phyloP scores from a whole-genome alignment of 2,888 invertebrate species.

The Opisthograptis luteolata region DNA sequence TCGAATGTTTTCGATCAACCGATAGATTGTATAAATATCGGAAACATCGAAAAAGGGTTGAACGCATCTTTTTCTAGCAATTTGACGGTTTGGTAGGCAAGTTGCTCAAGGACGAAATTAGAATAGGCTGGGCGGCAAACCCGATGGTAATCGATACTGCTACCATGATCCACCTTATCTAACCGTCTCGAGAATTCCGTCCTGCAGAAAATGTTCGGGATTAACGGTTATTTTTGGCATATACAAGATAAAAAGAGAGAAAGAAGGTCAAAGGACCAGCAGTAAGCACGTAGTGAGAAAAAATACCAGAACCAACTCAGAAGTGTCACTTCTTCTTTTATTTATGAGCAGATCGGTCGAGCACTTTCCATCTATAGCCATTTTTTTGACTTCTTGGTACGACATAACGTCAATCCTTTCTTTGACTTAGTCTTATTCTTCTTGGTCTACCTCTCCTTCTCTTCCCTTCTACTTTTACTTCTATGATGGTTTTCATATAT shows the following conservation, averaged over 20 bases:
- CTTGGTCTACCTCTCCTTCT: no score
- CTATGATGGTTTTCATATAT: no score
- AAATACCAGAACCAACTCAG: no score
- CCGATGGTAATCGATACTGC: slow-evolving; percentile 49
- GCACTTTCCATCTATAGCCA: no score
- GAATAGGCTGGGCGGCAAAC: slow-evolving; percentile 49
- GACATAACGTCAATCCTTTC: no score
- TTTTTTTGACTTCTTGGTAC: no score
- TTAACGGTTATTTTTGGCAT: slow-evolving; percentile 9
- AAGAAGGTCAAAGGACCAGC: no score
- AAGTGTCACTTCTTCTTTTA: no score
- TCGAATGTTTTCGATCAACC: not conserved
- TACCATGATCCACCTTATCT: slow-evolving; percentile 25
- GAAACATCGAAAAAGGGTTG: slow-evolving; percentile 16
- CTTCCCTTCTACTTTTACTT: no score
- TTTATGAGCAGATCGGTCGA: no score
- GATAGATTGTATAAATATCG: slow-evolving; percentile 8
- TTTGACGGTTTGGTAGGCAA: slow-evolving; percentile 57
- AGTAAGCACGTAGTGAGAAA: no score
- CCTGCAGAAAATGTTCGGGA: slow-evolving; percentile 17
- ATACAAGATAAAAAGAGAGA: not conserved
- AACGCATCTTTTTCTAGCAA: slow-evolving; percentile 39
- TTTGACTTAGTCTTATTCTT: no score
- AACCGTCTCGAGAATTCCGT: slow-evolving; percentile 21
- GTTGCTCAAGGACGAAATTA: slow-evolving; percentile 59